A percentile compares a stretch with the other conserved stretches of the same genome.
Conservation (phyloP, 64 coral and sea anemone genomes). For the Trachythela sp. region DNA sequence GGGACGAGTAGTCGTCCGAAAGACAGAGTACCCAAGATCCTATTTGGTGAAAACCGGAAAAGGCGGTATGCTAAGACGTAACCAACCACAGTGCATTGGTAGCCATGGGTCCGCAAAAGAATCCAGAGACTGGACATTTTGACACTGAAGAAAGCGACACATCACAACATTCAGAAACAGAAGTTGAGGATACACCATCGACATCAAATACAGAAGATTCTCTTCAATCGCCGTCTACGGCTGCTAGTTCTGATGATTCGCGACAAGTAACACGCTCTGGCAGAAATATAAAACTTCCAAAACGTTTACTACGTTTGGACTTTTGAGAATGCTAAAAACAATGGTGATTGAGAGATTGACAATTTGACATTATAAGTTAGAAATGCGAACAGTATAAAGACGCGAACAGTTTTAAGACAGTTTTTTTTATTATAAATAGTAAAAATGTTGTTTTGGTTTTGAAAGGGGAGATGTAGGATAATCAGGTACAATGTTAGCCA, state of each 20-base stretch:
- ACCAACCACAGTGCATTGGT: neutral
- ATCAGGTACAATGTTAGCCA: neutral
- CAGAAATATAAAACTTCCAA: neutral
- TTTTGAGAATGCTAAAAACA: neutral
- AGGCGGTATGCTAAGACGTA: neutral
- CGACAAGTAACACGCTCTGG: neutral
- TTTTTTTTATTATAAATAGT: neutral
- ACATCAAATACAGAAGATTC: neutral
- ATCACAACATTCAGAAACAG: neutral
- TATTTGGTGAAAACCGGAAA: neutral
- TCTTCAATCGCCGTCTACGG: neutral
- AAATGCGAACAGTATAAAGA: no score
- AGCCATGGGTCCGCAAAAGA: neutral
- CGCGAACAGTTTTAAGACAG: neutral
- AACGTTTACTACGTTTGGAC: neutral
- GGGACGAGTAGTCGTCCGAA: neutral
- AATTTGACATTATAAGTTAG: no score
- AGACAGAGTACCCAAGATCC: neutral
- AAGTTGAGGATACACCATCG: neutral
- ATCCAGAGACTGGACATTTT: neutral
- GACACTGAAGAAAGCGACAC: neutral
- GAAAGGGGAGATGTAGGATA: neutral
- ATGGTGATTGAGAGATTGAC: neutral
- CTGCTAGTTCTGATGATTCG: neutral
- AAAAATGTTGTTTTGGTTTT: no score